These are phyloP conservation scores for Norana najaformis DNA, from an alignment of 2,888 invertebrate species.

Conservation along the genomic window DNA sequence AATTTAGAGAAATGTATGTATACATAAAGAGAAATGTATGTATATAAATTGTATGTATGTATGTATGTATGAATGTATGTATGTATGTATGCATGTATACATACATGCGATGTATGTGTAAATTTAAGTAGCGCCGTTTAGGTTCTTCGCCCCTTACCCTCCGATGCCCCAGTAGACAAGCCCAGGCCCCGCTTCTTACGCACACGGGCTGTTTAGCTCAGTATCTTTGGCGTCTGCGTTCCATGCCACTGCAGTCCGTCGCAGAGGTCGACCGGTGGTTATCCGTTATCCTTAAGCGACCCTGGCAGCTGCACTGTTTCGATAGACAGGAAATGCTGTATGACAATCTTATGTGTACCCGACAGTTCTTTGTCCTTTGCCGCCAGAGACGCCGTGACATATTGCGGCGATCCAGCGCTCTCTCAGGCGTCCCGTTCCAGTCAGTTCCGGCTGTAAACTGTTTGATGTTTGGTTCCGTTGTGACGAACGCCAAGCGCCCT, in stretches of 20 bases:
- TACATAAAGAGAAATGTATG: too few species aligned
- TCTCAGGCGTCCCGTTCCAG: not conserved
- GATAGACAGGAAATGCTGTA: not conserved
- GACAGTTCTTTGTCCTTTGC: not conserved
- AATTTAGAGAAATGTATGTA: too few species aligned
- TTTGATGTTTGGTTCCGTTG: not conserved
- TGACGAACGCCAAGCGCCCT: not conserved
- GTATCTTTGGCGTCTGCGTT: not conserved
- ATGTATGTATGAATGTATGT: too few species aligned
- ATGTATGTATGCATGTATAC: too few species aligned
- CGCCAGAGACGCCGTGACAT: not conserved
- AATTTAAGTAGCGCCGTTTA: not conserved
- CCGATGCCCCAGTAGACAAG: not conserved
- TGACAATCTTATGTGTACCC: not conserved
- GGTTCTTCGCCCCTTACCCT: not conserved
- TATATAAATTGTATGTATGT: too few species aligned
- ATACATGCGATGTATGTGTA: too few species aligned
- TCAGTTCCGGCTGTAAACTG: not conserved
- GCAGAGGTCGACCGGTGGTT: not conserved
- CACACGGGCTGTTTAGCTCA: not conserved
- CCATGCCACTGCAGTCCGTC: not conserved
- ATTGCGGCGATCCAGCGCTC: not conserved
- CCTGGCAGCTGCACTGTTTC: slow-evolving; percentile 6
- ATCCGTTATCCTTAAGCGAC: not conserved
- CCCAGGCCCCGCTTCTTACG: not conserved